Conservation (phyloP, 2,113 vertebrate genomes). For the Atherinomorus stipes region DNA sequence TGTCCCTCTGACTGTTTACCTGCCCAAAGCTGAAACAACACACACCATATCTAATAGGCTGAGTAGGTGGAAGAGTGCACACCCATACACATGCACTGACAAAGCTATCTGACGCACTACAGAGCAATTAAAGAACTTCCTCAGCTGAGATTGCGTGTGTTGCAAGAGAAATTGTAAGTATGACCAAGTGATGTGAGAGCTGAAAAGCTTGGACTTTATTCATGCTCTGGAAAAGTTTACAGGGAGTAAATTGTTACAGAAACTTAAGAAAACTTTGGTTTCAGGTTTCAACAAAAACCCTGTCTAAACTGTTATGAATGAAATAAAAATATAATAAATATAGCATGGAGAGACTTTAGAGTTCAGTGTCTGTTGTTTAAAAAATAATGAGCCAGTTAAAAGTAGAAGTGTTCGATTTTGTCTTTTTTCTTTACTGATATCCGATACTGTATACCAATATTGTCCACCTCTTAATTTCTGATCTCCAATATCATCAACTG, state of each 20-base stretch:
- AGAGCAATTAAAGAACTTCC: conserved; percentile 63
- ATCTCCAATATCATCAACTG: too few species aligned
- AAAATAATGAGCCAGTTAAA: neutral
- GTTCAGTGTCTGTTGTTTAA: too few species aligned
- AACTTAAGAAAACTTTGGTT: neutral
- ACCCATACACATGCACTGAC: conserved; percentile 19
- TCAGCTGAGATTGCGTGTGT: conserved; percentile 30
- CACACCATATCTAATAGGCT: conserved; percentile 64
- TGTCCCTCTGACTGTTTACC: conserved; percentile 75
- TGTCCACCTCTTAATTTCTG: too few species aligned
- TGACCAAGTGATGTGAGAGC: conserved; percentile 28
- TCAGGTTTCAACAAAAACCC: neutral
- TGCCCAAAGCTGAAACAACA: conserved; percentile 69
- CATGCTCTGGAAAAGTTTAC: conserved; percentile 11
- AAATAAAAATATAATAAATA: too few species aligned
- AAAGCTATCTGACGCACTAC: conserved; percentile 41
- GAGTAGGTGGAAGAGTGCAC: conserved; percentile 32
- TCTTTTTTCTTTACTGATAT: too few species aligned
- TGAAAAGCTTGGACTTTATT: neutral
- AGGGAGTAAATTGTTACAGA: neutral
- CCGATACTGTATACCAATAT: too few species aligned
- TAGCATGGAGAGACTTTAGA: too few species aligned
- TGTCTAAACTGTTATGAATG: neutral
- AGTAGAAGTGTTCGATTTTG: too few species aligned
- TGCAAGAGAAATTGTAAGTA: conserved; percentile 49